Conservation (phyloP, 2,888 invertebrate genomes). For the Nemurella pictetii region DNA sequence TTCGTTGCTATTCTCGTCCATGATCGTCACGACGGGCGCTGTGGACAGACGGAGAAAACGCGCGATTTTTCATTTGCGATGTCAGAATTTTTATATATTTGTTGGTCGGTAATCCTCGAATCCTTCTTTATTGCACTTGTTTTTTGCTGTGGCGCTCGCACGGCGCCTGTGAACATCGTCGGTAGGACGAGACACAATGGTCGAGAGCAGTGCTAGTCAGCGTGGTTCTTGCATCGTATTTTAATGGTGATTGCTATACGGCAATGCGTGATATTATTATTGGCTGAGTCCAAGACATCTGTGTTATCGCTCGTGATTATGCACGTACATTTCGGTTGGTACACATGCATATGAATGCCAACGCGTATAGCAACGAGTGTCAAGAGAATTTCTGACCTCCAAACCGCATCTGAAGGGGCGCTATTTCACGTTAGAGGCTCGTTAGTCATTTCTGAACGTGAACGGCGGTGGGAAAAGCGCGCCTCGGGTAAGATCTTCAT, state of each 20-base stretch:
- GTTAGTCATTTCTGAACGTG: not conserved
- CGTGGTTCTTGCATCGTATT: too few relatives aligned
- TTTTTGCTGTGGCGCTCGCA: not conserved
- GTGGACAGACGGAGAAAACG: constrained; percentile 43
- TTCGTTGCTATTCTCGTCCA: constrained; percentile 61
- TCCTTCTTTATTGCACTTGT: not conserved
- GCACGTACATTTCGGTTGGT: not conserved
- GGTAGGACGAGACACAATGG: not conserved
- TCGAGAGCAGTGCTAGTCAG: not conserved
- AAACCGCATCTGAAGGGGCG: not conserved
- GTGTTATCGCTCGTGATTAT: not conserved
- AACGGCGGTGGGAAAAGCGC: not conserved
- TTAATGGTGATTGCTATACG: not conserved
- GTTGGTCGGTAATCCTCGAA: not conserved
- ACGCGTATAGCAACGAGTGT: not conserved
- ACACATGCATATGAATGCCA: not conserved
- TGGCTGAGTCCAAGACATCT: not conserved
- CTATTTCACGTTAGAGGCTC: not conserved
- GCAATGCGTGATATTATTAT: not conserved
- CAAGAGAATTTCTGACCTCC: not conserved
- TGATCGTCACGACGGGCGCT: constrained; percentile 63
- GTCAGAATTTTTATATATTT: not conserved
- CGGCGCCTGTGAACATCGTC: not conserved
- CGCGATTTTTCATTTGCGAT: not conserved
- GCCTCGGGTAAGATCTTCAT: not conserved